Evolutionary conservation across 2,888 invertebrate genomes (phyloP).

Genomic region (Dynastes hyllus): DNA sequence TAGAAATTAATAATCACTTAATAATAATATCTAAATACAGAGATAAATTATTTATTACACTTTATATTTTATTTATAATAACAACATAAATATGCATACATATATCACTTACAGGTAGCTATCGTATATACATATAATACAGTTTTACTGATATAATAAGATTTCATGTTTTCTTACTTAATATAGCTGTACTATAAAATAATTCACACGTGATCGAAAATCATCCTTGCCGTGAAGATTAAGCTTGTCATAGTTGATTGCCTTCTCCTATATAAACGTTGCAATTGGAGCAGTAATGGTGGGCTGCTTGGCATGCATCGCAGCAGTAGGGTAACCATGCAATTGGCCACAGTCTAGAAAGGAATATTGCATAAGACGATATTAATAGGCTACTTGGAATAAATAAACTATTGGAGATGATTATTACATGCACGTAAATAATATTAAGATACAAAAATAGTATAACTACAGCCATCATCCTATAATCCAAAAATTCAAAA

Average conservation of each 20-base stretch:
- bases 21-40: no score
- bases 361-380: neutral
- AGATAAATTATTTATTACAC: no score
- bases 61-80: no score
- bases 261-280: slow-evolving; percentile 45
- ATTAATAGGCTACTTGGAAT: neutral
- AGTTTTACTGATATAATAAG: neutral
- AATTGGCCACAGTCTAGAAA: slow-evolving; percentile 48
- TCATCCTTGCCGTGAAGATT: neutral
- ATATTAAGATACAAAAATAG: no score
- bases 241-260: neutral
- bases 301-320: slow-evolving; percentile 40
- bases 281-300: slow-evolving; percentile 45
- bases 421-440: no score
- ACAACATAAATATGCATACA: no score
- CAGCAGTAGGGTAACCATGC: slow-evolving; percentile 46
- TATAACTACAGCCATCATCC: no score
- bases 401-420: no score
- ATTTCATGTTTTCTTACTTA: neutral
- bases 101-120: neutral
- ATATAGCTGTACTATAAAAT: neutral
- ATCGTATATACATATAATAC: neutral
- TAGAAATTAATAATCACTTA: no score
- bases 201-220: neutral
- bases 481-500: no score